Percentiles rank a stretch among this genome's conserved stretches.
phyloP scores from a whole-genome alignment of 2,888 invertebrate genomes.

The Onthophagus sagittarius region DNA sequence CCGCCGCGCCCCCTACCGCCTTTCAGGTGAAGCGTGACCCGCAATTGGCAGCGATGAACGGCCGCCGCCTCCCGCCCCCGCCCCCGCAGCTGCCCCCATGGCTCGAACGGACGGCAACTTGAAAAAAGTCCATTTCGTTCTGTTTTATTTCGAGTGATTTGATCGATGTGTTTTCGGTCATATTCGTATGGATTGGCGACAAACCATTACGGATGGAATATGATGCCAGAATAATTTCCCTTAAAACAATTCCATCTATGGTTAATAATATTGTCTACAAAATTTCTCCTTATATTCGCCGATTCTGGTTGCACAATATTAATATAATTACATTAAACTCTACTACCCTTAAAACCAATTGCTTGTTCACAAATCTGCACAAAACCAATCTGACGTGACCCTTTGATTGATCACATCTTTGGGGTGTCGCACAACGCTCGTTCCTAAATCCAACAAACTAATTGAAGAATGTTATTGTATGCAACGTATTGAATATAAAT shows the following conservation, averaged over 20 bases:
- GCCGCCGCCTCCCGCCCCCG: not conserved
- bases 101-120: not conserved
- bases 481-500: no score
- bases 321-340: no score
- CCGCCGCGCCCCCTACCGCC: constrained; percentile 8
- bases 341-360: no score
- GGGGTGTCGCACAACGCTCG: no score
- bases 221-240: not conserved
- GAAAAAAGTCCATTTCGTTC: not conserved
- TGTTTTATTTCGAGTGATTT: not conserved
- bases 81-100: constrained; percentile 2
- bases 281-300: no score
- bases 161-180: not conserved
- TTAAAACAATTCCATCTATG: not conserved
- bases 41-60: constrained; percentile 11
- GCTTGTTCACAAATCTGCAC: no score
- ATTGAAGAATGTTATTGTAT: no score
- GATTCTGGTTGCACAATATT: no score
- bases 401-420: no score
- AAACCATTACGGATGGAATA: not conserved
- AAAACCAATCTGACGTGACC: no score
- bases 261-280: not conserved
- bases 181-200: not conserved
- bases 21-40: constrained; percentile 10
- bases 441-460: no score